Base-by-base conservation (phyloP, 2,888 invertebrate genomes). In the Nomada fucata region DNA sequence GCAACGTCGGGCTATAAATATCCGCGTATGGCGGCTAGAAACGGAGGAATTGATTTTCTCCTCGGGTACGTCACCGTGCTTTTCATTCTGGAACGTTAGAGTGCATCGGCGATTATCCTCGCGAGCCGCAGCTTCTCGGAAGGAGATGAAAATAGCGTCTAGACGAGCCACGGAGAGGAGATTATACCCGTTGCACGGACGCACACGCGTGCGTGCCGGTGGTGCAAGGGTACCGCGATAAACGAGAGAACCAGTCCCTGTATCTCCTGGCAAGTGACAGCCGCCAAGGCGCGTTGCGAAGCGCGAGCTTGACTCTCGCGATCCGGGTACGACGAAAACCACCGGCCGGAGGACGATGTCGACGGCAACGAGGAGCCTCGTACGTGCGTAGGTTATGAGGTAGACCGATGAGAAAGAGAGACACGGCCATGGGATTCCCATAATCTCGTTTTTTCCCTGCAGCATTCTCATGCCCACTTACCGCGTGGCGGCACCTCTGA, bases 401-500 rank as follows among this genome's bases (percentile, higher is more conserved):
- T 36, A 57, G 71, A 20, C 79, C 71, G 63, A 61, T 18, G 55
- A 61, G 60, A 70, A 44, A 65, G 74, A 53, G 64, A 59, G 60
- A 63, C 61, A 59, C 50, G 18, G 20, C 61, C 83, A 82, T 64
- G 83, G 78, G 79, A 88, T 87, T 91, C 88, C 83, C 84, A 89
- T 89, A 91, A 89, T 89, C 83, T 86, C 81, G 72, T 85, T 87
- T 88, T 87, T 90, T 85, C 76, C 74, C 65, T 26, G 15, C 44
- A 47, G 75, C 76, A 82, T 82, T 86, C 86, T 82, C 82, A 72
- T 82, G 76, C 68, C 85, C 81, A 81, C 83, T 88, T 89, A 86
- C 75, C 76, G 52, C 71, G 63, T 26, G 83, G 83, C 88, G 92
- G 90, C 84, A 71, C 85, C 87, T 92, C 87, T 92, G 92, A 92